Evolutionary conservation across 2,888 invertebrate genomes (phyloP), one percentile per base, ranked within the genome.

Genomic region (Chrysodeixis includens): DNA sequence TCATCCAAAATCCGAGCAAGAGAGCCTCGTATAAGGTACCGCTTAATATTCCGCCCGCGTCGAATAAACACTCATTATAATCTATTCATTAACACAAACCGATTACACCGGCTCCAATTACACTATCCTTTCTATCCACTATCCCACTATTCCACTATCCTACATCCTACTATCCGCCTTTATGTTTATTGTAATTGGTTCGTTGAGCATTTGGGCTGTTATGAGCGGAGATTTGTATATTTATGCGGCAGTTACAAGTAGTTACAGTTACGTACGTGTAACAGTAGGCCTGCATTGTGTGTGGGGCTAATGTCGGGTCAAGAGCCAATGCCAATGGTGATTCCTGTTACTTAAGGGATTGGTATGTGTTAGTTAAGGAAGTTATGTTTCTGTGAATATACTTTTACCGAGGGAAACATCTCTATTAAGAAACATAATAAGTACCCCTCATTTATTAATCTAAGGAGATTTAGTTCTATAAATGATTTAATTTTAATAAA

Each of bases 11-110:
- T n/a, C n/a, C 14, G 14, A 1, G n/a, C n/a, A 12, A n/a, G n/a
- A 14, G 5, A 14, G 5, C 14, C n/a, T 40, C 40, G n/a, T 40
- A n/a, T 18, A 71, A 71, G 60, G 51, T 60, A 8, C 35, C 22
- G 46, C 56, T 73, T 76, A 62, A 66, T 71, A 73, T 73, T 71
- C 73, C 18, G 20, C 16, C 22, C 30, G 65, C 61, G 10, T 22
- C 58, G 61, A 60, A 64, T 71, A 72, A 64, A 76, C 60, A 73
- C 72, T 73, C 66, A 60, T 66, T 72, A 76, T 73, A 73, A 73
- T 73, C 73, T 76, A 71, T 73, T 73, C 77, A 71, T 76, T 73
- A 73, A 53, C 66, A 61, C 76, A 61, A 53, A 73, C 77, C 77
- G 66, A 76, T 71, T 73, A 61, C 59, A 63, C 46, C 57, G 76